Conservation (phyloP, 2,113 vertebrate genomes). For the Neoarius graeffei region DNA sequence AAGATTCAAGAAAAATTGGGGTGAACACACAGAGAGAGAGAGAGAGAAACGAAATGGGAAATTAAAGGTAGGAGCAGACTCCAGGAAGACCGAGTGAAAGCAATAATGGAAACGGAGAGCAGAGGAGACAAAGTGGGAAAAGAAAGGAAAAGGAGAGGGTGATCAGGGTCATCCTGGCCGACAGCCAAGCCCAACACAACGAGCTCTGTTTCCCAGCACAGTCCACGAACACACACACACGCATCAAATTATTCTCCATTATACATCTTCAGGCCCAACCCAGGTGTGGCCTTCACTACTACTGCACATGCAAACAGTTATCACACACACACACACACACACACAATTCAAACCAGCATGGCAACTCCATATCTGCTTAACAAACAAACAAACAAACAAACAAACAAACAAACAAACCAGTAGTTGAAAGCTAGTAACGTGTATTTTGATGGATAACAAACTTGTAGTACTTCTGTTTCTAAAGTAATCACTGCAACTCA, state of each 20-base stretch:
- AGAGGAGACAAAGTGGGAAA: slow-evolving; percentile 46
- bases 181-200: slow-evolving; percentile 60
- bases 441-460: neutral
- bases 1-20: neutral
- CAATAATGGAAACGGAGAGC: slow-evolving; percentile 47
- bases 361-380: neutral
- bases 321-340: slow-evolving; percentile 29
- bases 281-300: slow-evolving; percentile 25
- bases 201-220: slow-evolving; percentile 61
- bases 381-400: no score
- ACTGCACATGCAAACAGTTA: slow-evolving; percentile 11
- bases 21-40: neutral
- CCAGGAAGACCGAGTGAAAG: slow-evolving; percentile 16
- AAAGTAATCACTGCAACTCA: neutral
- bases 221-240: slow-evolving; percentile 36
- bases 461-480: neutral
- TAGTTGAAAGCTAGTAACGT: neutral
- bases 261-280: slow-evolving; percentile 28
- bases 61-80: slow-evolving; percentile 38
- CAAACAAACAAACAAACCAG: neutral
- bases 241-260: slow-evolving; percentile 21
- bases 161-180: slow-evolving; percentile 57
- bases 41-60: slow-evolving; percentile 37
- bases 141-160: slow-evolving; percentile 52
- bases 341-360: slow-evolving; percentile 4